phyloP scores from a whole-genome alignment of 2,113 vertebrate species.

The Podarcis muralis region DNA sequence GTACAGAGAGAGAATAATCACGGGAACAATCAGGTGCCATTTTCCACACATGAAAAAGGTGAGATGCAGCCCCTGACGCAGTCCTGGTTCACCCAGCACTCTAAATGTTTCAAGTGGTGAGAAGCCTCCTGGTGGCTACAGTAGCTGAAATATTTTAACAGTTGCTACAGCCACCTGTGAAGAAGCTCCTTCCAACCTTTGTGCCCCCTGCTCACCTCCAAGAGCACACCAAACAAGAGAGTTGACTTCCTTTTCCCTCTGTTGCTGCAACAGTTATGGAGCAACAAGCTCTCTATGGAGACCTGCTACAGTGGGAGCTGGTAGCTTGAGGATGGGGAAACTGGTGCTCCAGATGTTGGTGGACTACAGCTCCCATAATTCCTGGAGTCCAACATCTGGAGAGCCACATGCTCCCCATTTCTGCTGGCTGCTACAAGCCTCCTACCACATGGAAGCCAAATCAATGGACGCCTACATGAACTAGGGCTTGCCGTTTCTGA shows the following conservation, averaged over 20 bases:
- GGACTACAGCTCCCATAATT: no score
- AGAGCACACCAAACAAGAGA: neutral
- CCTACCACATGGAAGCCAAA: neutral
- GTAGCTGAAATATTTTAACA: neutral
- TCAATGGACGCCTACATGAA: neutral
- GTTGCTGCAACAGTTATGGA: neutral
- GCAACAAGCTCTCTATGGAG: neutral
- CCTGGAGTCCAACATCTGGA: no score
- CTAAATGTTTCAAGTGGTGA: neutral
- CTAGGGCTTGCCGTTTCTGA: neutral
- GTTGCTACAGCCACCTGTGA: neutral
- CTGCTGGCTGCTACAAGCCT: neutral
- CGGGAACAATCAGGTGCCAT: no score
- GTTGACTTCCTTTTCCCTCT: neutral
- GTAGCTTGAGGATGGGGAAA: no score
- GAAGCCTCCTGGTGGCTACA: neutral
- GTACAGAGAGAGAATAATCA: neutral
- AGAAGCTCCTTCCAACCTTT: neutral
- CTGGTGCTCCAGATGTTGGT: no score
- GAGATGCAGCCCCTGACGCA: neutral
- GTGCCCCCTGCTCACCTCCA: no score
- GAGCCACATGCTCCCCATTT: neutral
- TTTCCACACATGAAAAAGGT: neutral
- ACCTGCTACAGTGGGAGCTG: neutral
- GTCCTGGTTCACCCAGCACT: neutral